phyloP scores from a whole-genome alignment of 2,888 invertebrate species.

The Leptothorax acervorum region DNA sequence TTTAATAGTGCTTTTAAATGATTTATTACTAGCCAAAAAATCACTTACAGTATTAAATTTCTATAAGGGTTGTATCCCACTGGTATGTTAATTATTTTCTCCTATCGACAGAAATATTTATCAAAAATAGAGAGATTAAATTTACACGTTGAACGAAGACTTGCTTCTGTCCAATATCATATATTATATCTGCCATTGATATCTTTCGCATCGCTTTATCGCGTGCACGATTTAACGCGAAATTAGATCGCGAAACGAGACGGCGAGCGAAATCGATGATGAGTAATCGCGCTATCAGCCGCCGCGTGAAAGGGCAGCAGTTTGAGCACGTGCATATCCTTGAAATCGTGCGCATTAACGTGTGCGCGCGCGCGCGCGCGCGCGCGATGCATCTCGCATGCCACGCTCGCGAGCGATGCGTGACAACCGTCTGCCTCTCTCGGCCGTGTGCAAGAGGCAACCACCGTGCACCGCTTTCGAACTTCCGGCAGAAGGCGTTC shows the following conservation, averaged over 20 bases:
- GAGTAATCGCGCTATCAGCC: constrained; percentile 24
- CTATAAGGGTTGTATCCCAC: not conserved
- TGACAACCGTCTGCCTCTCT: constrained; percentile 53
- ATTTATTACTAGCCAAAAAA: too few species aligned
- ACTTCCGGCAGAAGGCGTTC: constrained; percentile 60
- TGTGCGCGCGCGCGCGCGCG: constrained; percentile 7
- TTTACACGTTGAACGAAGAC: not conserved
- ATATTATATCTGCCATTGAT: not conserved
- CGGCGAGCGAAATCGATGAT: constrained; percentile 10
- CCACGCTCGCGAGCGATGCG: constrained; percentile 56
- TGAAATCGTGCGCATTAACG: constrained; percentile 52
- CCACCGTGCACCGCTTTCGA: constrained; percentile 53
- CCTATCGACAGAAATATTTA: not conserved
- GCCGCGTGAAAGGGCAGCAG: constrained; percentile 13
- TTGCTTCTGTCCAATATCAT: not conserved
- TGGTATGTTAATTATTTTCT: not conserved
- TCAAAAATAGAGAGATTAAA: not conserved
- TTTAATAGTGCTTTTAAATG: too few species aligned
- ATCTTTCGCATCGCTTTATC: not conserved
- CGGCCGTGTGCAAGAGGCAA: constrained; percentile 40
- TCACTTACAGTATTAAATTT: too few species aligned
- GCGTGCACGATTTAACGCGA: constrained; percentile 6
- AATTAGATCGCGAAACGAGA: constrained; percentile 18
- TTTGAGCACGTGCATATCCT: constrained; percentile 19
- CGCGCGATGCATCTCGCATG: constrained; percentile 45